Evolutionary conservation across 2,113 vertebrate species (phyloP).

Genomic region (Burhinus oedicnemus): DNA sequence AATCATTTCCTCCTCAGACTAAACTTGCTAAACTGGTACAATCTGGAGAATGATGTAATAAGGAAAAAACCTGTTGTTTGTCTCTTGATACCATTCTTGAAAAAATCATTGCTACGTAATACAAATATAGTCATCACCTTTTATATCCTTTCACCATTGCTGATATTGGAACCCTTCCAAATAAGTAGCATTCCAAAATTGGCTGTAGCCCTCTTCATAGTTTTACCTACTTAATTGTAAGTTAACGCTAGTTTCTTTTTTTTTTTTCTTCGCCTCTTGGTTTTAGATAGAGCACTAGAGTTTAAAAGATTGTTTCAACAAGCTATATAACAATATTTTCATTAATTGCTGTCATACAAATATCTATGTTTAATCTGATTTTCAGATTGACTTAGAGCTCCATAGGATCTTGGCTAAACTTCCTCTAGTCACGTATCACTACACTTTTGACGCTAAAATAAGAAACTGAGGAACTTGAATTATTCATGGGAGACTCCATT

Average conservation of each 20-base stretch:
- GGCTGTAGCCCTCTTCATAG: neutral
- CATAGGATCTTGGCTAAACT: conserved; percentile 37
- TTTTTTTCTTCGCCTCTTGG: neutral
- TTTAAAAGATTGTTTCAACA: neutral
- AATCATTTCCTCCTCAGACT: conserved; percentile 59
- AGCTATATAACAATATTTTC: neutral
- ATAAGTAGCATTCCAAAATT: conserved; percentile 47
- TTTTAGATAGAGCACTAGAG: conserved; percentile 11
- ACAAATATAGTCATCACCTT: conserved; percentile 49
- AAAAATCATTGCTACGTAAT: conserved; percentile 36
- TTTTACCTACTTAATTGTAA: conserved; percentile 33
- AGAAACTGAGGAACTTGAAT: conserved; percentile 68
- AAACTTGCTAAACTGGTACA: conserved; percentile 56
- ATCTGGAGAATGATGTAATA: conserved; percentile 65
- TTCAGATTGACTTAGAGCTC: conserved; percentile 13
- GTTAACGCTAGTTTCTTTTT: neutral
- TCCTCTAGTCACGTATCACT: conserved; percentile 57
- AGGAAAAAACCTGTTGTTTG: conserved; percentile 59
- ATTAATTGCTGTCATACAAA: neutral
- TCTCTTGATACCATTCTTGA: conserved; percentile 36
- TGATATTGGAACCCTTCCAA: conserved; percentile 49
- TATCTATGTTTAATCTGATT: conserved; percentile 15
- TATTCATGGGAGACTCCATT: conserved; percentile 69
- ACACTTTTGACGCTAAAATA: conserved; percentile 65
- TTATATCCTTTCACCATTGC: conserved; percentile 51